A percentile compares a stretch with the other conserved stretches of the same genome.
Evolutionary conservation across 2,113 vertebrate species (phyloP).

Genomic region (Ursus arctos): DNA sequence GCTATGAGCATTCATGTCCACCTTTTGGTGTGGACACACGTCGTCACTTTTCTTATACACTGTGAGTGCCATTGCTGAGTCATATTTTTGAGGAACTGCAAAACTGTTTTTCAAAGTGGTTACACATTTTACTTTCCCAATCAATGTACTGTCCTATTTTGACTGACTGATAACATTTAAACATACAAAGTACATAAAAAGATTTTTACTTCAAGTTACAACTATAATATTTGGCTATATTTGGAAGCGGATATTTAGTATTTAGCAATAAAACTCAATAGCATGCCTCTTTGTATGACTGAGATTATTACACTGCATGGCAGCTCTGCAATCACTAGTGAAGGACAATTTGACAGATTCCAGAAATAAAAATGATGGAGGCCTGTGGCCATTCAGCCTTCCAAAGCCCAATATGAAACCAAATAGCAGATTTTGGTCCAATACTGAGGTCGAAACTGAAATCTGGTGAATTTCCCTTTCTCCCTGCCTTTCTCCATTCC

Average conservation of each 20-base stretch:
- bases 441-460: neutral
- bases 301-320: constrained; percentile 6
- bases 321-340: neutral
- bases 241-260: constrained; percentile 45
- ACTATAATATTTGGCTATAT: constrained; percentile 2
- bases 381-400: neutral
- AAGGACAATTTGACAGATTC: constrained; percentile 20
- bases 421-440: neutral
- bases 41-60: neutral
- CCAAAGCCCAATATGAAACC: neutral
- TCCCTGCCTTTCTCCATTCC: neutral
- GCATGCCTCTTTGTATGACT: neutral
- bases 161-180: neutral
- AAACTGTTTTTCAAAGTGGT: neutral
- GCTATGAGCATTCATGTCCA: neutral
- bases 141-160: constrained; percentile 16
- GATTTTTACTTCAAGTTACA: constrained; percentile 17
- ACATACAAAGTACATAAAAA: neutral
- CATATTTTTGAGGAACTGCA: neutral
- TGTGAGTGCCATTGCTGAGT: neutral
- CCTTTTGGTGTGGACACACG: neutral
- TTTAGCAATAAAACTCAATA: constrained; percentile 61
- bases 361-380: constrained; percentile 33
- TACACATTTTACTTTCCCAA: neutral
- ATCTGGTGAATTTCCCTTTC: neutral